phyloP scores from a whole-genome alignment of 2,113 vertebrate genomes.

The Anoplopoma fimbria region DNA sequence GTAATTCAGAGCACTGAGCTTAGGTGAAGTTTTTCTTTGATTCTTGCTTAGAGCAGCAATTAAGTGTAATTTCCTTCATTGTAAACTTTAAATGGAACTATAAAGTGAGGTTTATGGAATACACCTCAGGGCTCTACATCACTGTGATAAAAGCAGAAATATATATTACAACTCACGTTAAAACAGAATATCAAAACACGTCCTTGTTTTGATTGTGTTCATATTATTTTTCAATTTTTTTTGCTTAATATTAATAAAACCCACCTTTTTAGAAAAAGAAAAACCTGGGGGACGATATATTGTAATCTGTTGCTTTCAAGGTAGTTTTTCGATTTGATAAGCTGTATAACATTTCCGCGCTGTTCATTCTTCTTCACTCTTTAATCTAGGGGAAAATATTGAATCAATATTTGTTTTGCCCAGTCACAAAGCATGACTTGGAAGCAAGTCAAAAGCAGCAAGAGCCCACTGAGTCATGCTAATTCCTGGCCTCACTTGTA shows the following conservation, averaged over 20 bases:
- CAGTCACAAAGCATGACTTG: background rate
- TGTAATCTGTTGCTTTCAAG: background rate
- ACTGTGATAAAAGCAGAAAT: background rate
- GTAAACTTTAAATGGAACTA: conserved; percentile 2
- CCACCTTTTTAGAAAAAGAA: background rate
- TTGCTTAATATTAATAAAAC: conserved; percentile 3
- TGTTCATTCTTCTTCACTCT: background rate
- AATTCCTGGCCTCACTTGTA: background rate
- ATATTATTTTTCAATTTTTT: background rate
- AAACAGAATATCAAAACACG: conserved; percentile 8
- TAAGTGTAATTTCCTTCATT: background rate
- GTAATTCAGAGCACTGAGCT: background rate
- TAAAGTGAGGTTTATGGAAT: conserved; percentile 3
- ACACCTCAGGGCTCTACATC: background rate
- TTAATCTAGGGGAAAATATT: background rate
- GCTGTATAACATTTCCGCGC: no score
- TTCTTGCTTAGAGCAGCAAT: background rate
- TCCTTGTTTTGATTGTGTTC: background rate
- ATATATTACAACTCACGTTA: background rate
- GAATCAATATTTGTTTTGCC: background rate
- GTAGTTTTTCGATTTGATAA: background rate
- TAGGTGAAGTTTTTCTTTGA: background rate
- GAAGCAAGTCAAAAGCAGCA: background rate
- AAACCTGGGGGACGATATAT: background rate
- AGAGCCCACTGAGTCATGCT: background rate